Percentiles rank a stretch among this genome's conserved stretches.
These are phyloP conservation scores for Okamejei kenojei DNA, from an alignment of 2,797 vertebrate species.

Conservation along the genomic window DNA sequence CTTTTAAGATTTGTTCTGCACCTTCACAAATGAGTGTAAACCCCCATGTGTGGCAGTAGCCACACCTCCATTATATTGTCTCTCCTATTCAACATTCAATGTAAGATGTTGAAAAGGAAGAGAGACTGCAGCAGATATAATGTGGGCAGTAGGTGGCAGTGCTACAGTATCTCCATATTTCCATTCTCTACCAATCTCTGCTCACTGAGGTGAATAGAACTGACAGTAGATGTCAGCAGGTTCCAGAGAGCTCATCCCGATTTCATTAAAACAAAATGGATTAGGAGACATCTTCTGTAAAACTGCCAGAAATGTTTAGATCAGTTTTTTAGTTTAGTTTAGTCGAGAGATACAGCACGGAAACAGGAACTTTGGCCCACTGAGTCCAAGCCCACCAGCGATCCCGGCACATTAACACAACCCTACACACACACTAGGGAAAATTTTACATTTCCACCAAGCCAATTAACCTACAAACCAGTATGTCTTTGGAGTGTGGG, in stretches of 20 bases:
- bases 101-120: not conserved
- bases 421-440: too few relatives aligned
- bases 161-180: not conserved
- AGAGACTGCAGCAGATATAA: not conserved
- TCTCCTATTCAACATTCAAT: not conserved
- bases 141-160: not conserved
- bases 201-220: not conserved
- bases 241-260: not conserved
- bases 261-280: not conserved
- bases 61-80: not conserved
- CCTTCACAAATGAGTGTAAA: not conserved
- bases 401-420: too few relatives aligned
- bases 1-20: not conserved
- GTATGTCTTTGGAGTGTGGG: too few relatives aligned
- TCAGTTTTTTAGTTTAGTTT: not conserved
- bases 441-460: too few relatives aligned
- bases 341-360: too few relatives aligned
- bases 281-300: slow-evolving; percentile 3
- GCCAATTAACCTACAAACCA: too few relatives aligned
- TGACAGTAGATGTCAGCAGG: not conserved
- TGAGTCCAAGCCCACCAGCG: too few relatives aligned
- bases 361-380: too few relatives aligned
- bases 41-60: too few relatives aligned
- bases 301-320: not conserved
- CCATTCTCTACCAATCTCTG: not conserved